Conservation (phyloP, 1,140 invertebrate genomes). For the Yoshiicerus persimilis region DNA sequence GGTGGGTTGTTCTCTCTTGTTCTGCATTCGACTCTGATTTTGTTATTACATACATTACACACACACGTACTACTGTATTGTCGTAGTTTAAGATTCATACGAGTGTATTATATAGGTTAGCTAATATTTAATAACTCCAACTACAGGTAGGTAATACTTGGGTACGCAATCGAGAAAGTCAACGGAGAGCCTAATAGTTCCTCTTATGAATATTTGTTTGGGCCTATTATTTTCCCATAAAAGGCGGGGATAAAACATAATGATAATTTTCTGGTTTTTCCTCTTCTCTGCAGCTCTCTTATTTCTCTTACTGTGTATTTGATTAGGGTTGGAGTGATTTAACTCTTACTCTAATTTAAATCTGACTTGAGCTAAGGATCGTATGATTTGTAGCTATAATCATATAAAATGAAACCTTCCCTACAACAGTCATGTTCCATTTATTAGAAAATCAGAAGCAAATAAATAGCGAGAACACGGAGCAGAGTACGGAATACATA, state of each 20-base stretch:
- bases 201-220: constrained; percentile 23
- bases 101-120: background rate
- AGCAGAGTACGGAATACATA: background rate
- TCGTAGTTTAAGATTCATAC: background rate
- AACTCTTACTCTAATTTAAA: background rate
- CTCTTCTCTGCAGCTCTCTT: background rate
- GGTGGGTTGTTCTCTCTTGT: constrained; percentile 5
- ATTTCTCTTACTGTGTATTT: background rate
- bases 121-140: background rate
- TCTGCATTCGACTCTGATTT: background rate
- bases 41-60: background rate
- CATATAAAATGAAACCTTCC: background rate
- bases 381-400: constrained; percentile 23
- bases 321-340: constrained; percentile 2
- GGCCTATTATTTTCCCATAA: constrained; percentile 47
- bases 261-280: constrained; percentile 24
- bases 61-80: background rate
- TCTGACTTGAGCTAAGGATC: constrained; percentile 17
- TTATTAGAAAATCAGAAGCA: background rate
- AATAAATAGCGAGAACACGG: background rate
- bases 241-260: constrained; percentile 35
- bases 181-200: background rate
- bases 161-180: background rate
- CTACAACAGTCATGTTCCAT: background rate
- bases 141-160: background rate